These are phyloP conservation scores for Gymnothorax javanicus DNA, from an alignment of 2,797 vertebrate species.

Conservation along the genomic window DNA sequence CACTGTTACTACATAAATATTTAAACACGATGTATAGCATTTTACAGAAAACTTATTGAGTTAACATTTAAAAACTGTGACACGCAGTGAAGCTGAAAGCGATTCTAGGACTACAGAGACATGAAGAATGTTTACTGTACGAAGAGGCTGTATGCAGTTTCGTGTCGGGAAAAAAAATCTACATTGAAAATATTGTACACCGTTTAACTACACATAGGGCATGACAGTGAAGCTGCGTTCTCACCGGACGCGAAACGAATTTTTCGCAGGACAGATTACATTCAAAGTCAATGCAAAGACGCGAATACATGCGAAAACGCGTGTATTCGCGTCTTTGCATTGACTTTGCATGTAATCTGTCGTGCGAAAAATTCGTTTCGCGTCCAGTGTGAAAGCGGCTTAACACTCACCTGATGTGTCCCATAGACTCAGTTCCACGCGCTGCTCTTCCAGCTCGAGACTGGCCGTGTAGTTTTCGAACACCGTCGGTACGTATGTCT, in stretches of 20 bases:
- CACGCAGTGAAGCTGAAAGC: background rate
- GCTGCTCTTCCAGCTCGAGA: conserved; percentile 88
- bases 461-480: conserved; percentile 97
- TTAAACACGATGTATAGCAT: background rate
- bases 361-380: too few species aligned
- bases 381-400: too few species aligned
- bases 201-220: background rate
- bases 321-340: too few species aligned
- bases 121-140: background rate
- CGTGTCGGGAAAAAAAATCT: background rate
- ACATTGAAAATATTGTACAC: background rate
- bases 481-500: conserved; percentile 94
- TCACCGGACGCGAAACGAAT: too few species aligned
- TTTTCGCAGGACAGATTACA: too few species aligned
- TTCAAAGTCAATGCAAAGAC: too few species aligned
- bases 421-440: conserved; percentile 94
- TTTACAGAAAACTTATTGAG: background rate
- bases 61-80: background rate
- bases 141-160: background rate
- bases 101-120: background rate
- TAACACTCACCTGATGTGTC: conserved; percentile 87
- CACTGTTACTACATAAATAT: background rate
- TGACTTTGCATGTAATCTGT: too few species aligned
- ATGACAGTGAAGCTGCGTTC: too few species aligned
- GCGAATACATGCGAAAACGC: too few species aligned